Evolutionary conservation across 2,113 vertebrate genomes (phyloP), one percentile per base, ranked within the genome.

Genomic region (Callorhinus ursinus): DNA sequence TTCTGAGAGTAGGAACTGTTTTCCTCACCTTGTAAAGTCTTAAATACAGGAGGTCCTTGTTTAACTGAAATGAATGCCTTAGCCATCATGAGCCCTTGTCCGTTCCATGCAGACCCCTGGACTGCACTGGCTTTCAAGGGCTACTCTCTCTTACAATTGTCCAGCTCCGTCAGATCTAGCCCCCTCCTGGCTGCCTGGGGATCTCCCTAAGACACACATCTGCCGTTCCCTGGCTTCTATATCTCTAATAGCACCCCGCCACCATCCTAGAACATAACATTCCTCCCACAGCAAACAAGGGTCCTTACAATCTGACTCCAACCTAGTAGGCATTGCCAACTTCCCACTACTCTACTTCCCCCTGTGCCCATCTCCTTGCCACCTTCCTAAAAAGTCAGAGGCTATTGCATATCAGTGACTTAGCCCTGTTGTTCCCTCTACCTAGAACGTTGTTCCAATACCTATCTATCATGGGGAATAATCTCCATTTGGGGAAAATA

Each of bases 251-350:
- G 18, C 1, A 55, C 21, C 18, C 69, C 1, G 1, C 49, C 28
- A 77, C 46, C 14, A 61, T 13, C 7, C 63, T 33, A 31, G 14
- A 88, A 59, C 19, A 67, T 19, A 77, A 71, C 18, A 51, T 26
- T 31, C 28, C 39, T 88, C 87, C 57, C 15, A 59, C 2, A 53
- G 67, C 49, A 69, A 90, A 39, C 26, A 71, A 55, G 10, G 1
- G 18, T 74, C 67, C 57, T 51, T 71, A 55, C 9, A 65, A 5
- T 22, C 42, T n/a, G 42, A 69, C 1, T 39, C 36, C 26, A 67
- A 18, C 2, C 26, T 14, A 51, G 16, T 3, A 39, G 3, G 16
- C 36, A 2, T 0, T 7, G 28, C 24, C 39, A 39, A 83, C 28
- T 69, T 83, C 39, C 69, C 3, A 1, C 19, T 4, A 74, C 28